Evolutionary conservation across 2,888 invertebrate species (phyloP).

Genomic region (Smittia sp.): DNA sequence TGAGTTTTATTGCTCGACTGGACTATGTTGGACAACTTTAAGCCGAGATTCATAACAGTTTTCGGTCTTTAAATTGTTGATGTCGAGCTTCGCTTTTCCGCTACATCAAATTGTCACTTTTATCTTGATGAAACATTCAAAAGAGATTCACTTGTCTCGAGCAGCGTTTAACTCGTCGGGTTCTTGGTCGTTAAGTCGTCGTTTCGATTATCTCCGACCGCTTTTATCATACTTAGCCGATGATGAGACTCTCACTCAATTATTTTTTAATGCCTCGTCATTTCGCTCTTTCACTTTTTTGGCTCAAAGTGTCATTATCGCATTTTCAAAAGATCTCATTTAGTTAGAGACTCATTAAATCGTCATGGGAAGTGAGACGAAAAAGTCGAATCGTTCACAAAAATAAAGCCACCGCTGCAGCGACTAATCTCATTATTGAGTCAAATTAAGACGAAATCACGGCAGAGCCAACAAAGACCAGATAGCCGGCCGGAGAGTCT

Average conservation of each 20-base stretch:
- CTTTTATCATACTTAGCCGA: not conserved
- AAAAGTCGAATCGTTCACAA: too few species aligned
- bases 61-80: too few species aligned
- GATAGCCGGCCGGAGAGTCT: too few species aligned
- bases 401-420: not conserved
- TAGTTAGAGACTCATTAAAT: too few species aligned
- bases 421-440: not conserved
- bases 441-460: not conserved
- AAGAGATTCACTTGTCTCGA: not conserved
- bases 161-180: not conserved
- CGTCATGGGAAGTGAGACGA: too few species aligned
- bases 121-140: conserved; percentile 2
- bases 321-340: too few species aligned
- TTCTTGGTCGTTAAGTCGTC: not conserved
- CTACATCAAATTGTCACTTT: conserved; percentile 1
- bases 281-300: not conserved
- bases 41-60: too few species aligned
- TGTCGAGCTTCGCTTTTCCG: not conserved
- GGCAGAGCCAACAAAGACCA: not conserved
- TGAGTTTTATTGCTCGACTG: too few species aligned
- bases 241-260: conserved; percentile 22
- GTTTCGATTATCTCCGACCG: not conserved
- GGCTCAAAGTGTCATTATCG: too few species aligned
- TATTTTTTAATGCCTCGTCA: not conserved
- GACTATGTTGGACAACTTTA: too few species aligned